These are phyloP conservation scores for Drosophila subobscura DNA, from an alignment of 1,140 invertebrate species.

Conservation along the genomic window DNA sequence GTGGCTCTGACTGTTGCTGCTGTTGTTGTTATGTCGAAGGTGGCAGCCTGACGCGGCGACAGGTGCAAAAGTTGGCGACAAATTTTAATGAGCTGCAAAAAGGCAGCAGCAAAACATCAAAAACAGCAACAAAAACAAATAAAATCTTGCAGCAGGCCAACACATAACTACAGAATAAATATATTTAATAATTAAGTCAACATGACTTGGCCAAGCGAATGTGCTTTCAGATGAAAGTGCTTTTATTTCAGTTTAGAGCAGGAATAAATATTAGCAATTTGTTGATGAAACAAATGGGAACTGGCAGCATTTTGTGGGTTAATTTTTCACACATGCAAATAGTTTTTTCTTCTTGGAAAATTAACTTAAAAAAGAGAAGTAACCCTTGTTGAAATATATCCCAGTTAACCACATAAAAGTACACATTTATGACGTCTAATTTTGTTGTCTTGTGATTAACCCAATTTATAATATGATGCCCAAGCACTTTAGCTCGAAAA, in stretches of 20 bases:
- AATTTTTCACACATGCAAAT: too few species aligned
- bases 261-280: neutral
- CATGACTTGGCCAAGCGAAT: conserved; percentile 13
- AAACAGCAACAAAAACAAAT: conserved; percentile 16
- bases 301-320: neutral
- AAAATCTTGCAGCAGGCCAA: conserved; percentile 16
- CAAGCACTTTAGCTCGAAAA: too few species aligned
- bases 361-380: too few species aligned
- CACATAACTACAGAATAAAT: conserved; percentile 20
- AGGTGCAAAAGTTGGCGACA: conserved; percentile 78
- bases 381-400: too few species aligned
- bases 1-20: neutral
- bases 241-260: neutral
- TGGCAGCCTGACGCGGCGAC: conserved; percentile 58
- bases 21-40: conserved; percentile 53
- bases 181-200: conserved; percentile 53
- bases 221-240: neutral
- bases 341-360: too few species aligned
- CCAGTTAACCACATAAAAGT: too few species aligned
- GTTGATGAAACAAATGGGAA: neutral
- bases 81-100: conserved; percentile 81
- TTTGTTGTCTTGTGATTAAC: too few species aligned
- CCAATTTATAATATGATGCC: too few species aligned
- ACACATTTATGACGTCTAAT: too few species aligned
- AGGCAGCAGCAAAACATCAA: conserved; percentile 53